Evolutionary conservation across 2,113 vertebrate species (phyloP), one percentile per base, ranked within the genome.

Genomic region (Cryptotis parvus): DNA sequence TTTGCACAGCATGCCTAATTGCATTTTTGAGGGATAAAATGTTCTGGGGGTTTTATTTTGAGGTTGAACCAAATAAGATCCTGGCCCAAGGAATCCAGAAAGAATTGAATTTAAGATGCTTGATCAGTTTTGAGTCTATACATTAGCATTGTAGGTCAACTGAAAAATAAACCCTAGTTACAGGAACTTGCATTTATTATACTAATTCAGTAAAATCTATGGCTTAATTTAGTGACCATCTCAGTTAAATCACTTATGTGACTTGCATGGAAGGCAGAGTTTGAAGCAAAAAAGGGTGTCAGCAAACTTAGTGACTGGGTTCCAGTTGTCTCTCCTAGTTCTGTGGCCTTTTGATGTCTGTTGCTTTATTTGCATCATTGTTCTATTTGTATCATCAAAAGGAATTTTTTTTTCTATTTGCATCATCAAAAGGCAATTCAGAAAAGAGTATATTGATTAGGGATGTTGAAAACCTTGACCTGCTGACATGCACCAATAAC

Each of bases 1-100:
- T 95, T 95, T 79, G 83, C 66, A 83, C 79, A 70, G 41, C 52
- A 69, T 61, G 33, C 4, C 35, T 95, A 93, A 95, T 73, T 94
- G 49, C 31, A 4, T 65, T 91, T 95, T 72, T 75, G 87, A 92
- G 69, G 37, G 75, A 90, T 80, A 78, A 76, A 94, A 68, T 81
- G 73, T 65, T 61, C 88, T 86, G 10, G n/a, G 27, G 20, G 3
- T 52, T 80, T 90, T 94, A 78, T 91, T 86, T 89, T 80, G 83
- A 89, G 24, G 24, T 49, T 35, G 24, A 92, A 43, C 61, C 72
- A 87, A 27, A 85, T 45, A 33, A 80, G 75, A 89, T 31, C n/a
- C 18, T 31, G 66, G 35, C 15, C 55, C 29, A 70, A 85, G 39
- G 55, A 80, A 82, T 86, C 55, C 29, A 89, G 80, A 90, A 92